A percentile compares a stretch with the other conserved stretches of the same genome.
Evolutionary conservation across 2,113 vertebrate genomes (phyloP).

Genomic region (Orthochromis malagaraziensis): DNA sequence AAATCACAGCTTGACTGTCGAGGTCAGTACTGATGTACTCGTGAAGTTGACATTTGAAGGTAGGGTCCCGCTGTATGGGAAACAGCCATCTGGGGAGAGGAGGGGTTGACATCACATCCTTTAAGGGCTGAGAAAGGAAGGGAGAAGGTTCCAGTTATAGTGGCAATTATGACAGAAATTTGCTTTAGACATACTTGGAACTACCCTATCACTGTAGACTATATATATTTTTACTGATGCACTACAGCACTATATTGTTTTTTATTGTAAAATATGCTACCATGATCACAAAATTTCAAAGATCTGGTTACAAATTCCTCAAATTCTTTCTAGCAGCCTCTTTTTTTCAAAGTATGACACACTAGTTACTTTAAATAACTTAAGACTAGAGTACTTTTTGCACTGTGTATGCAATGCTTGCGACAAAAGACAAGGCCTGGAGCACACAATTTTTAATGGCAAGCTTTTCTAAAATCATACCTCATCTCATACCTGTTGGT

Average conservation of each 20-base stretch:
- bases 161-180: not conserved
- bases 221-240: not conserved
- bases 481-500: not conserved
- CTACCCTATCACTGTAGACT: not conserved
- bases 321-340: not conserved
- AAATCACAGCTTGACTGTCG: conserved; percentile 63
- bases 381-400: not conserved
- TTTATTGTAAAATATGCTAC: not conserved
- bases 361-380: not conserved
- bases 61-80: not conserved
- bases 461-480: not conserved
- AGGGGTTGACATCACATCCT: not conserved
- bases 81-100: conserved; percentile 38
- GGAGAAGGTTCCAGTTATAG: not conserved
- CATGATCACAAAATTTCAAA: not conserved
- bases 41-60: conserved; percentile 40
- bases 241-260: not conserved
- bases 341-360: not conserved
- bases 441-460: not conserved
- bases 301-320: not conserved
- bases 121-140: not conserved
- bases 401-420: not conserved
- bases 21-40: conserved; percentile 72
- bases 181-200: not conserved
- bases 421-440: not conserved